phyloP scores from a whole-genome alignment of 2,888 invertebrate species.

The Agonum fuliginosum region DNA sequence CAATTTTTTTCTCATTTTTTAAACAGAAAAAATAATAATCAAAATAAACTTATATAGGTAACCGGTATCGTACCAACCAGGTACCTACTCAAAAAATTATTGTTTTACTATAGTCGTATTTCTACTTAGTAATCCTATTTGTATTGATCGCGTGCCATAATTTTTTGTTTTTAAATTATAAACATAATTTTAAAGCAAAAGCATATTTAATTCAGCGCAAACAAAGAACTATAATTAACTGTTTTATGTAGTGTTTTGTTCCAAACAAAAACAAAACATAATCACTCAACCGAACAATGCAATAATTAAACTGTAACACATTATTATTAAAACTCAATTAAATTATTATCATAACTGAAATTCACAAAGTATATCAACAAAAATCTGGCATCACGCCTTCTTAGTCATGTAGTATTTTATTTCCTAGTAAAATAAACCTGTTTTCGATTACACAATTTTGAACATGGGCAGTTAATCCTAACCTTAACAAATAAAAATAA shows the following conservation, averaged over 20 bases:
- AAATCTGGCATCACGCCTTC: not conserved
- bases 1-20: too few relatives aligned
- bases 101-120: too few relatives aligned
- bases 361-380: slow-evolving; percentile 9
- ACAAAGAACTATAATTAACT: not conserved
- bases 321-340: slow-evolving; percentile 15
- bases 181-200: too few relatives aligned
- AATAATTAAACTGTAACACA: slow-evolving; percentile 12
- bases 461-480: slow-evolving; percentile 14
- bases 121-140: too few relatives aligned
- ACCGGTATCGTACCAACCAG: too few relatives aligned
- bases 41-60: too few relatives aligned
- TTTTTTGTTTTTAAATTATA: too few relatives aligned
- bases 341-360: not conserved
- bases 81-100: too few relatives aligned
- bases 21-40: too few relatives aligned
- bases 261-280: not conserved
- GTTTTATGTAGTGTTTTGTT: not conserved
- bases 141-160: too few relatives aligned
- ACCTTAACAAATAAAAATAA: slow-evolving; percentile 22
- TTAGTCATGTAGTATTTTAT: not conserved
- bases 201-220: not conserved
- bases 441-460: slow-evolving; percentile 16
- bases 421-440: slow-evolving; percentile 27
- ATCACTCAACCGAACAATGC: slow-evolving; percentile 5